These are phyloP conservation scores for Drosophila miranda DNA, from an alignment of 1,140 invertebrate species.

Conservation along the genomic window DNA sequence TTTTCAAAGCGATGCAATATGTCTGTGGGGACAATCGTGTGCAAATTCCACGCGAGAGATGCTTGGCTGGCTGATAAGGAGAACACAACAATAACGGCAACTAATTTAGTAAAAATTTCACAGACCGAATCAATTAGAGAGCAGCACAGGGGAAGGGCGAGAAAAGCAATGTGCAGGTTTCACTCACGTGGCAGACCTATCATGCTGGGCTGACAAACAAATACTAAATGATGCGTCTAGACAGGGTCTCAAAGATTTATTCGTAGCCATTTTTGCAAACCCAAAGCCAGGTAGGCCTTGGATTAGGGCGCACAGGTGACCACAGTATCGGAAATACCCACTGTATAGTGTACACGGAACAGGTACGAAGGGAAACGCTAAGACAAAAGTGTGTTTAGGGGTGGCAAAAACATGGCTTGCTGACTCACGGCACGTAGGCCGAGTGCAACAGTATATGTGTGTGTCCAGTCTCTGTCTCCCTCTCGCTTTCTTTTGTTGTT, in stretches of 20 bases:
- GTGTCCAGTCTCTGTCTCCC: conserved; percentile 9
- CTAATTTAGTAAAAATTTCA: conserved; percentile 39
- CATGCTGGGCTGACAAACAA: conserved; percentile 49
- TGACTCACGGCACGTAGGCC: conserved; percentile 77
- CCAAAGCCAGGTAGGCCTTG: conserved; percentile 25
- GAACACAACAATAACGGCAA: conserved; percentile 24
- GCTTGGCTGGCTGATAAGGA: conserved; percentile 42
- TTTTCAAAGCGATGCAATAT: conserved; percentile 62
- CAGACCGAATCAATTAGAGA: conserved; percentile 40
- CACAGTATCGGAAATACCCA: conserved; percentile 37
- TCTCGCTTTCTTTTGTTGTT: conserved; percentile 22
- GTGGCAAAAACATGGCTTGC: conserved; percentile 60
- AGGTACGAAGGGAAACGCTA: conserved; percentile 46
- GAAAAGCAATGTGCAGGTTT: not conserved
- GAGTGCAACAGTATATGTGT: conserved; percentile 1
- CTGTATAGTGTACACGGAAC: conserved; percentile 14
- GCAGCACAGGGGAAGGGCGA: conserved; percentile 7
- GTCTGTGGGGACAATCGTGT: conserved; percentile 40
- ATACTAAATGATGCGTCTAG: conserved; percentile 39
- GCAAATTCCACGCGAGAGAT: conserved; percentile 42
- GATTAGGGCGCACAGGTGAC: conserved; percentile 26
- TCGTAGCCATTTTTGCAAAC: conserved; percentile 20
- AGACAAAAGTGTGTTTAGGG: conserved; percentile 45
- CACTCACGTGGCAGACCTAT: conserved; percentile 73
- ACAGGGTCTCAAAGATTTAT: conserved; percentile 22